Evolutionary conservation across 2,888 invertebrate species (phyloP).

Genomic region (Rhaphigaster nebulosa): DNA sequence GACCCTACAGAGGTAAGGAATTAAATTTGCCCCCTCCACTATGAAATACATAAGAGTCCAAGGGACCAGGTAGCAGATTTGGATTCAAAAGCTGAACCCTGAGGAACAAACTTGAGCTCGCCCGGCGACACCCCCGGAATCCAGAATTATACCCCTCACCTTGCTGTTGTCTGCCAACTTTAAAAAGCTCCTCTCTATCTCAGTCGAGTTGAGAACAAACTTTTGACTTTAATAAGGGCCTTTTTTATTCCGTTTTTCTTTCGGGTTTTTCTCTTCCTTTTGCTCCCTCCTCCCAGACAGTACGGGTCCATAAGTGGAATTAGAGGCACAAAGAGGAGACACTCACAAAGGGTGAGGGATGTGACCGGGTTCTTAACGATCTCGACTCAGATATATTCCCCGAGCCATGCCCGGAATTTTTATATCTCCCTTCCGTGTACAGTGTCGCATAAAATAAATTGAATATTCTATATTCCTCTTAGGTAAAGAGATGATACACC

Average conservation of each 20-base stretch:
- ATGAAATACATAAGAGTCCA: constrained; percentile 61
- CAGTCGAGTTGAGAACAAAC: constrained; percentile 45
- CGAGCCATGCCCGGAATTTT: constrained; percentile 30
- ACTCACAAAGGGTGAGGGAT: constrained; percentile 46
- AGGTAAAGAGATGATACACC: constrained; percentile 22
- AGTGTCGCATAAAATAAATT: constrained; percentile 31
- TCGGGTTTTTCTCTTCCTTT: neutral
- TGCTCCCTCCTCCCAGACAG: neutral
- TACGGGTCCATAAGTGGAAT: constrained; percentile 47
- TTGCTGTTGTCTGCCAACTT: constrained; percentile 54
- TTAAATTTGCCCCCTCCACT: constrained; percentile 61
- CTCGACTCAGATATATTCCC: constrained; percentile 34
- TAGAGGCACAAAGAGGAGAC: constrained; percentile 45
- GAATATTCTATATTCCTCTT: constrained; percentile 24
- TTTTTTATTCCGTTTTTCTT: constrained; percentile 46
- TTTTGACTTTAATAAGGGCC: constrained; percentile 57
- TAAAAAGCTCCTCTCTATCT: constrained; percentile 53
- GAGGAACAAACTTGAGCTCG: constrained; percentile 35
- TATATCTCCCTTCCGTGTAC: constrained; percentile 11
- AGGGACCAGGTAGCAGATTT: constrained; percentile 11
- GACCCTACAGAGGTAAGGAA: constrained; percentile 54
- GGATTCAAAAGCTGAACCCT: constrained; percentile 49
- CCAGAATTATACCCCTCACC: constrained; percentile 46
- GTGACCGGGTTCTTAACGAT: constrained; percentile 50
- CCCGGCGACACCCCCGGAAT: constrained; percentile 37